Percentiles rank a stretch among this genome's conserved stretches.
Evolutionary conservation across 2,113 vertebrate species (phyloP).

Genomic region (Podocnemis expansa): DNA sequence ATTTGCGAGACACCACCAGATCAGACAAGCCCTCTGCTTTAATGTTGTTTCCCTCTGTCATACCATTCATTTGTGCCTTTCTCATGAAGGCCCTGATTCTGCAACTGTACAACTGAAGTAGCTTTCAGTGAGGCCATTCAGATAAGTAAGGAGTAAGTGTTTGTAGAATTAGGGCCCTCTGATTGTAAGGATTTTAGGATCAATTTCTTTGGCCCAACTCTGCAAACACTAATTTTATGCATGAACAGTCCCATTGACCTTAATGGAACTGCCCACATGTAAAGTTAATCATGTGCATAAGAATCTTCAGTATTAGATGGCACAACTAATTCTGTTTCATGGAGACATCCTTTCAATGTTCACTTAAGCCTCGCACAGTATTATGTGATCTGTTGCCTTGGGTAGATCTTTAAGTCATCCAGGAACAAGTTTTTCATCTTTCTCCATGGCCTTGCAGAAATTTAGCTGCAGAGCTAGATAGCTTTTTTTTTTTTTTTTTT

Average conservation of each 20-base stretch:
- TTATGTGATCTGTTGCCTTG: not conserved
- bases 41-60: not conserved
- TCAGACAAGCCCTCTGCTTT: not conserved
- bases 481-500: not conserved
- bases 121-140: not conserved
- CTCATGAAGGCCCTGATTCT: not conserved
- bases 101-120: not conserved
- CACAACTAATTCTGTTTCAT: not conserved
- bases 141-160: not conserved
- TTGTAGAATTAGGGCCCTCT: not conserved
- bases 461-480: not conserved
- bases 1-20: not conserved
- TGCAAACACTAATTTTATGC: not conserved
- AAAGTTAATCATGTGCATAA: not conserved
- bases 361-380: not conserved
- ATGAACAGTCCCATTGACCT: not conserved
- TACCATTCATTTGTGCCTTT: not conserved
- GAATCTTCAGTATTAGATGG: not conserved
- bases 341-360: not conserved
- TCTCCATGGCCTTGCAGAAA: not conserved
- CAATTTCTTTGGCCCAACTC: slow-evolving; percentile 5
- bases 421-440: not conserved
- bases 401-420: not conserved
- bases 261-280: not conserved
- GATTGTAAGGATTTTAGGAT: not conserved